Percentiles rank a stretch among this genome's conserved stretches.
Conservation (phyloP, 2,797 vertebrate genomes). For the Falco biarmicus region DNA sequence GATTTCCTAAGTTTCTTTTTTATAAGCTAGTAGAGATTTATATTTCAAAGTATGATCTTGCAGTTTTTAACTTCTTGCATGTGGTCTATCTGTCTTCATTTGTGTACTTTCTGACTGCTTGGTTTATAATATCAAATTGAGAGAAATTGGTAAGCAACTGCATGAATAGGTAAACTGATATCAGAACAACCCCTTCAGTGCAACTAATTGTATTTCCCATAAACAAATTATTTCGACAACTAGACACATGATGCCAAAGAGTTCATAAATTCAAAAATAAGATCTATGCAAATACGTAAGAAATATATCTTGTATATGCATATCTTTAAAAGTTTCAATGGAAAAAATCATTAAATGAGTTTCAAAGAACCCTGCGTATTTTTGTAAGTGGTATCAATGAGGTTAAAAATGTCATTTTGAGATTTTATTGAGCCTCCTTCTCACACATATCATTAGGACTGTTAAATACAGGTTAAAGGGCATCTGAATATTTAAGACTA, state of each 20-base stretch:
- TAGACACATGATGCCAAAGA: background rate
- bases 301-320: background rate
- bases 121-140: background rate
- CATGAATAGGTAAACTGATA: background rate
- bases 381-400: background rate
- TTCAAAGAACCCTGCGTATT: background rate
- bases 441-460: background rate
- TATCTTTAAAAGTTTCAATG: background rate
- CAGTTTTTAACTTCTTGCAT: background rate
- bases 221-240: background rate
- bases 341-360: background rate
- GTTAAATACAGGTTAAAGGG: background rate
- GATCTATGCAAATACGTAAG: background rate
- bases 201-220: background rate
- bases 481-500: background rate
- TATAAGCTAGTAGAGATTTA: background rate
- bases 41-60: background rate
- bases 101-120: background rate
- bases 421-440: background rate
- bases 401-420: background rate
- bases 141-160: background rate
- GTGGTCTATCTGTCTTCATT: background rate
- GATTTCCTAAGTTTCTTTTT: background rate
- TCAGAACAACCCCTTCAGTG: background rate
- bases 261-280: background rate